phyloP scores from a whole-genome alignment of 2,888 invertebrate species.

The Lepidonotus clava region DNA sequence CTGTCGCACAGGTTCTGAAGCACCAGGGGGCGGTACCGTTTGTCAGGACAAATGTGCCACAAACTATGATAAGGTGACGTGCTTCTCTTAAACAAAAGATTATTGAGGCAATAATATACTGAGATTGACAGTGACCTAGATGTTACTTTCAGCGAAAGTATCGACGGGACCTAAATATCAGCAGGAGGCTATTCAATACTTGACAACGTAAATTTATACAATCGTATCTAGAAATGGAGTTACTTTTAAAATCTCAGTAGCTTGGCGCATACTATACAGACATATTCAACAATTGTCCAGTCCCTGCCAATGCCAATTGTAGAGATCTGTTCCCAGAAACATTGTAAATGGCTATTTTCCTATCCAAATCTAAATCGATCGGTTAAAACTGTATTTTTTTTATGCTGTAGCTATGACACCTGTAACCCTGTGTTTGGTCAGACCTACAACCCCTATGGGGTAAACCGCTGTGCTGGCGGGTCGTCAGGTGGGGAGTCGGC shows the following conservation, averaged over 20 bases:
- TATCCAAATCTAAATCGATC: neutral
- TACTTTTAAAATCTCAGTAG: too few relatives aligned
- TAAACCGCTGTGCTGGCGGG: conserved; percentile 79
- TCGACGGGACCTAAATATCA: too few relatives aligned
- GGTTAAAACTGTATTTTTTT: neutral
- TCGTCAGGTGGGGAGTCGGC: conserved; percentile 81
- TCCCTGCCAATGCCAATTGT: neutral
- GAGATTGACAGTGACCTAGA: too few relatives aligned
- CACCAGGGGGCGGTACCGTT: conserved; percentile 82
- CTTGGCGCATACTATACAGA: too few relatives aligned
- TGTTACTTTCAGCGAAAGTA: too few relatives aligned
- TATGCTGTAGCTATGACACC: conserved; percentile 60
- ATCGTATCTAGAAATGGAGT: too few relatives aligned
- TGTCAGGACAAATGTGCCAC: conserved; percentile 81
- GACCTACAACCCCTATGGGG: conserved; percentile 80
- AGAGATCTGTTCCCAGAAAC: neutral
- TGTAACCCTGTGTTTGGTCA: conserved; percentile 71
- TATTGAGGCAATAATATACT: neutral
- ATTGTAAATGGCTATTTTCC: neutral
- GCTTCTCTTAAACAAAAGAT: neutral
- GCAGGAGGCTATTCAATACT: too few relatives aligned
- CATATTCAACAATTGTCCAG: neutral
- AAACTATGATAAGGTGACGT: conserved; percentile 70
- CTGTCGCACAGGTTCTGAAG: conserved; percentile 73
- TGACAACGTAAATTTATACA: too few relatives aligned